Percentiles rank a stretch among this genome's conserved stretches.
phyloP scores from a whole-genome alignment of 1,140 invertebrate species.

The Zaprionus camerounensis region DNA sequence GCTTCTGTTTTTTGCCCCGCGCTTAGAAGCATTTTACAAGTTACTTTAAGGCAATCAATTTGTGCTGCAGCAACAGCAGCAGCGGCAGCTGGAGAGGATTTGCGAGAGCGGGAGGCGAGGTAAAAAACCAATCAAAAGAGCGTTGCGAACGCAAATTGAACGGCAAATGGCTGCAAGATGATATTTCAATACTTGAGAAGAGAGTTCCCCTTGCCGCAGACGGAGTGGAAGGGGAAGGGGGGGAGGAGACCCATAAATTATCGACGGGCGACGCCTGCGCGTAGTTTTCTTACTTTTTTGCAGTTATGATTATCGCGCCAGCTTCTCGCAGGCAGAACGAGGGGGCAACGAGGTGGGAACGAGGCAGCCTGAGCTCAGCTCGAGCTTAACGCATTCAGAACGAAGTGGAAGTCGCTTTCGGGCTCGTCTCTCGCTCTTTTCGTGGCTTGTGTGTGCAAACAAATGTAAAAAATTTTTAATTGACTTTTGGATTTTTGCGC shows the following conservation, averaged over 20 bases:
- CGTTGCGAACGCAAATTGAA: conserved; percentile 82
- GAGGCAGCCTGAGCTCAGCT: not conserved
- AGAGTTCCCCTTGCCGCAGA: not conserved
- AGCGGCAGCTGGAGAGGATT: not conserved
- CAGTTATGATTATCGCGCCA: conserved; percentile 83
- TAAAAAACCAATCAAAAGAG: conserved; percentile 82
- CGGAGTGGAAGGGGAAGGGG: not conserved
- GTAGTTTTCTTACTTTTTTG: conserved; percentile 81
- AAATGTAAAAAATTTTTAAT: conserved; percentile 83
- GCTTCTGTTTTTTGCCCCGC: conserved; percentile 71
- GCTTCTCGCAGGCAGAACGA: not conserved
- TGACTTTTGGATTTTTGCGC: conserved; percentile 76
- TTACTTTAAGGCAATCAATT: conserved; percentile 83
- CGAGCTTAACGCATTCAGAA: conserved; percentile 12
- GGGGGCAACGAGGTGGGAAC: no score
- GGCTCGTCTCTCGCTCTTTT: not conserved
- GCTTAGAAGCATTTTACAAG: conserved; percentile 79
- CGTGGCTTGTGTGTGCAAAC: conserved; percentile 62
- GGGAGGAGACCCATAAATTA: conserved; percentile 75
- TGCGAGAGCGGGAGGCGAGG: conserved; percentile 17
- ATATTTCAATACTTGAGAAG: conserved; percentile 74
- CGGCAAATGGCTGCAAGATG: conserved; percentile 79
- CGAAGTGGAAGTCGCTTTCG: not conserved
- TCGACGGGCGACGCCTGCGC: conserved; percentile 76
- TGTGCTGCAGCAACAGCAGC: conserved; percentile 41